Percentiles rank a stretch among this genome's conserved stretches.
phyloP scores from a whole-genome alignment of 2,797 vertebrate species.

The Ciconia nigra region DNA sequence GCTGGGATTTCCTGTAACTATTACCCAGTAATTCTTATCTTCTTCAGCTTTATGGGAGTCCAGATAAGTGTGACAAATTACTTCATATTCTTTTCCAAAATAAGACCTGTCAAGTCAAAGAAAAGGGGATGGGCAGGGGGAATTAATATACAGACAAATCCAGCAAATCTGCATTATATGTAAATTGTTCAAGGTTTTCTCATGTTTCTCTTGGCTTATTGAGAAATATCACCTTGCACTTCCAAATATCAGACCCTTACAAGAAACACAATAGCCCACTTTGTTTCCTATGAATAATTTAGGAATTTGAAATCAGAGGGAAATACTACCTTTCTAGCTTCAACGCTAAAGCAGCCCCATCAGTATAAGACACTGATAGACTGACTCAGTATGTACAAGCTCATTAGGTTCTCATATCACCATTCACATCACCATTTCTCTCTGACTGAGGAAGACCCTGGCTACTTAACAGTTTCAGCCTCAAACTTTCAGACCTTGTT shows the following conservation, averaged over 20 bases:
- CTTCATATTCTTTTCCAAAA: constrained; percentile 87
- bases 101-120: constrained; percentile 76
- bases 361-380: not conserved
- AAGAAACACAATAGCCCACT: not conserved
- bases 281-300: not conserved
- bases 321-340: not conserved
- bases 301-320: not conserved
- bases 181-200: not conserved
- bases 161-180: not conserved
- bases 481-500: not conserved
- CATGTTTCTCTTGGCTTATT: not conserved
- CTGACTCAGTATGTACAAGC: accelerated
- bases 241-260: not conserved
- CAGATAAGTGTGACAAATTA: constrained; percentile 86
- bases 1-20: constrained; percentile 80
- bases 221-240: not conserved
- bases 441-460: not conserved
- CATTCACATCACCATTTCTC: not conserved
- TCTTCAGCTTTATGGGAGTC: constrained; percentile 84
- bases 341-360: not conserved
- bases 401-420: not conserved
- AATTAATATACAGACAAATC: not conserved
- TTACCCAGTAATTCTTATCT: constrained; percentile 87
- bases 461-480: not conserved
- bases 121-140: not conserved